A percentile compares a stretch with the other conserved stretches of the same genome.
Conservation (phyloP, 2,797 vertebrate genomes). For the Neosalanx taihuensis region DNA sequence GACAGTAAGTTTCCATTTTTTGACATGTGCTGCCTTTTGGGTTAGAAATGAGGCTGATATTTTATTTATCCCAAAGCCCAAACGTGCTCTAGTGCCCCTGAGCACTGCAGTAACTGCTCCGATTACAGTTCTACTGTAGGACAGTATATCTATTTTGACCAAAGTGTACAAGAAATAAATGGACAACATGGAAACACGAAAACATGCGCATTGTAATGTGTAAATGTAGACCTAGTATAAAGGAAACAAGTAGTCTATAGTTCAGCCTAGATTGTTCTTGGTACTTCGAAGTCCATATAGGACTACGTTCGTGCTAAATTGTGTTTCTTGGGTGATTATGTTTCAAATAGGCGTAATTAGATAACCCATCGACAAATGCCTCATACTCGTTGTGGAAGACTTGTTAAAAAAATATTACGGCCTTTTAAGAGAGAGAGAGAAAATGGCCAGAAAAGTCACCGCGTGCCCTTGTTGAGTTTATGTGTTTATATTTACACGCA, state of each 20-base stretch:
- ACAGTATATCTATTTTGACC: background rate
- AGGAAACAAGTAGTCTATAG: background rate
- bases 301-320: no score
- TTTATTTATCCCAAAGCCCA: background rate
- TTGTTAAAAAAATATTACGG: background rate
- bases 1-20: conserved; percentile 84
- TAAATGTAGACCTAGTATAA: background rate
- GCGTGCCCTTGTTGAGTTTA: conserved; percentile 30
- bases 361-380: background rate
- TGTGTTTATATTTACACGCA: conserved; percentile 41
- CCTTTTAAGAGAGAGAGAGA: conserved; percentile 14
- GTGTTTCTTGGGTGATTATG: background rate
- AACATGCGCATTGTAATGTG: background rate
- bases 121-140: conserved; percentile 17
- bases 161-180: background rate
- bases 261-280: no score
- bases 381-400: background rate
- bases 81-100: background rate
- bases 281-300: no score
- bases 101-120: background rate
- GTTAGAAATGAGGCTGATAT: background rate
- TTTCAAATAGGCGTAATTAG: background rate
- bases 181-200: background rate
- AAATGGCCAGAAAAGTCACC: conserved; percentile 23
- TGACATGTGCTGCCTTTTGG: conserved; percentile 68